A percentile compares a stretch with the other conserved stretches of the same genome.
Conservation (phyloP, 92 coral and sea anemone species). For the Porites rus region DNA sequence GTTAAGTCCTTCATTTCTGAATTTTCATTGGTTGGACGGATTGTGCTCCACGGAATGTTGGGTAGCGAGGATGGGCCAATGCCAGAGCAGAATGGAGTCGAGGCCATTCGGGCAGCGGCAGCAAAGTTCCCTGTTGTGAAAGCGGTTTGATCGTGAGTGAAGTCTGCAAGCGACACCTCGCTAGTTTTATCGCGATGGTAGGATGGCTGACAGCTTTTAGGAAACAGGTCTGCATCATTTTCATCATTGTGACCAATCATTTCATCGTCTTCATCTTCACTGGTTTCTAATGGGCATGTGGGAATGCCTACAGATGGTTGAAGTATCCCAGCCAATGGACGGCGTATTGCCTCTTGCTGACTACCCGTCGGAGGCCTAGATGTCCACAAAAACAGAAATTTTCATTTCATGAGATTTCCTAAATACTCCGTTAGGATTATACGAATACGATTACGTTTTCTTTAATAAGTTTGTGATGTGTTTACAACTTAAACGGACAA, state of each 20-base stretch:
- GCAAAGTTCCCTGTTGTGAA: constrained; percentile 68
- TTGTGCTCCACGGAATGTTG: constrained; percentile 77
- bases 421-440: too few species aligned
- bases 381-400: neutral
- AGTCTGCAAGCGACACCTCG: constrained; percentile 65
- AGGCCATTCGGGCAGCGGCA: constrained; percentile 83
- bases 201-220: neutral
- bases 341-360: constrained; percentile 61
- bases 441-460: too few species aligned
- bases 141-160: constrained; percentile 63
- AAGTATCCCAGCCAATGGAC: constrained; percentile 76
- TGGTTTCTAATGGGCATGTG: constrained; percentile 67
- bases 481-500: too few species aligned
- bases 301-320: constrained; percentile 95
- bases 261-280: constrained; percentile 48
- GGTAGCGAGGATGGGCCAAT: constrained; percentile 72
- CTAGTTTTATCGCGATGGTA: constrained; percentile 38
- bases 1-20: constrained; percentile 19
- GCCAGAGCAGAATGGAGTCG: constrained; percentile 83
- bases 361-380: constrained; percentile 81
- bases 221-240: constrained; percentile 21
- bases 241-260: constrained; percentile 44
- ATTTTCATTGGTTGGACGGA: constrained; percentile 63
- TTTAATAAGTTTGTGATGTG: too few species aligned
- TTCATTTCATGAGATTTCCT: neutral